Evolutionary conservation across 2,113 vertebrate species (phyloP).

Genomic region (Hassar affinis): DNA sequence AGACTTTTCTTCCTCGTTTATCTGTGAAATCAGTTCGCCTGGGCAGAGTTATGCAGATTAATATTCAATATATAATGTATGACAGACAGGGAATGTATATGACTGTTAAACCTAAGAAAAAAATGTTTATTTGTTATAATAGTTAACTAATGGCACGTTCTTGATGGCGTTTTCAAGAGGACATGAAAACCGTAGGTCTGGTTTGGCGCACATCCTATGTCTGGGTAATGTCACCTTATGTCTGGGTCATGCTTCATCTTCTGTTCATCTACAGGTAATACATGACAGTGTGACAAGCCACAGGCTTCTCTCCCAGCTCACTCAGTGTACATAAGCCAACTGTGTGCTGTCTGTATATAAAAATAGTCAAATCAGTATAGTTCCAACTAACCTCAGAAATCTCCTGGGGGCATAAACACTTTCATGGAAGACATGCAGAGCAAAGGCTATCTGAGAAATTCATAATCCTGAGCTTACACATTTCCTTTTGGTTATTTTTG

Average conservation of each 20-base stretch:
- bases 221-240: neutral
- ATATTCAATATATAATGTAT: neutral
- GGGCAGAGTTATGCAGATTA: neutral
- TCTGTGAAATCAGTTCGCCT: neutral
- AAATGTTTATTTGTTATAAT: neutral
- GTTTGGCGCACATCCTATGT: neutral
- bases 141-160: neutral
- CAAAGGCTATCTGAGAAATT: neutral
- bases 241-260: neutral
- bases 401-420: neutral
- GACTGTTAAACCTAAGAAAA: neutral
- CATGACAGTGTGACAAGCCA: neutral
- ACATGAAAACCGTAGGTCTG: neutral
- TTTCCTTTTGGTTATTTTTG: too few species aligned
- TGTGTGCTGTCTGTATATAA: neutral
- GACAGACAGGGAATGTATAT: neutral
- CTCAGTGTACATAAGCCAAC: neutral
- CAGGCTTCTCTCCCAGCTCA: neutral
- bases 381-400: too few species aligned
- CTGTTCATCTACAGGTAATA: neutral
- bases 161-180: neutral
- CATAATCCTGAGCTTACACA: too few species aligned
- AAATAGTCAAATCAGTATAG: neutral
- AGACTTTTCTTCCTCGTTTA: neutral
- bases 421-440: neutral